Evolutionary conservation across 2,113 vertebrate genomes (phyloP), one percentile per base, ranked within the genome.

Genomic region (Phyllostomus hastatus): DNA sequence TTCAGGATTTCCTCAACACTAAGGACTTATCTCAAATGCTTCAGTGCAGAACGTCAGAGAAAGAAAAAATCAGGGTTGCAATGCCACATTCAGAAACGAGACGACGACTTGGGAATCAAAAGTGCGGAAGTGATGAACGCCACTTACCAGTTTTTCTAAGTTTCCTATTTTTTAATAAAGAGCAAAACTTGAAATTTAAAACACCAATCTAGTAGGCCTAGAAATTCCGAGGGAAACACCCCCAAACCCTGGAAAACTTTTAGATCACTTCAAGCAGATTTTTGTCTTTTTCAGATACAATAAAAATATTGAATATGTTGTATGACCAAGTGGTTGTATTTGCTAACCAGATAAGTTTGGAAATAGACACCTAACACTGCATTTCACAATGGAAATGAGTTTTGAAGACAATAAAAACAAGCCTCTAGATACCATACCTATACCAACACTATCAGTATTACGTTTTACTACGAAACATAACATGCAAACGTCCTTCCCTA

Each of bases 1-100:
- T 78, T 96, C 38, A 92, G 94, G 88, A 97, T 96, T 96, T 97
- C 93, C 96, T 92, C 54, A 88, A 94, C 14, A 86, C 79, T 64
- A 86, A 87, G 92, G 73, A 69, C 95, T 98, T 95, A 91, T 90
- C 97, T 90, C 91, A 81, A 91, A 97, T 0, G 0, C 86, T 94
- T 97, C 89, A 67, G 64, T 86, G 73, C 81, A 61, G 79, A 97
- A 90, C 35, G 90, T 93, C 85, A 83, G 82, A 79, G 48, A 73
- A 46, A 43, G 64, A 54, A 50, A 41, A 38, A 96, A 93, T 78
- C 93, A 82, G 95, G 88, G 50, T 67, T 61, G 46, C 66, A 43
- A 91, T 92, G 92, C 72, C 3, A 3, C 50, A 85, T 59, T 78
- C 48, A 85, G 64, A 95, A 95, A 97, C 41, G 26, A 75, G 79